phyloP scores from a whole-genome alignment of 2,113 vertebrate species.

The Notarius quadriscutis region DNA sequence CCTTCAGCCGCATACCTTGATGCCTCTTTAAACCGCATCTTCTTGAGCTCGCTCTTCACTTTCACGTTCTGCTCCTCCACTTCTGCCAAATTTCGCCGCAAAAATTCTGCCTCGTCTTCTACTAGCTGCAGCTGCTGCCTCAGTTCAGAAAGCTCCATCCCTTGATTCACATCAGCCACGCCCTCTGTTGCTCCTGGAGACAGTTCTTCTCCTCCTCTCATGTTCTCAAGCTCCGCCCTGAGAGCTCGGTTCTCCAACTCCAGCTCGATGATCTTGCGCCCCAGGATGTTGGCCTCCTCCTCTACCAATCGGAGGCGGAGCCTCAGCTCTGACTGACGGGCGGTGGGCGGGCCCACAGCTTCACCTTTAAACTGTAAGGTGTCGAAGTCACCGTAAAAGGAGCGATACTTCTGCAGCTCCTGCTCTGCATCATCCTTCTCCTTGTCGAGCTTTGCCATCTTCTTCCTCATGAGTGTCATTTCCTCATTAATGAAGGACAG shows the following conservation, averaged over 20 bases:
- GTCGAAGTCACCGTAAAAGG: conserved; percentile 94
- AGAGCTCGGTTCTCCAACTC: conserved; percentile 95
- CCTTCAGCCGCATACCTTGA: conserved; percentile 73
- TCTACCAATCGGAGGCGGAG: conserved; percentile 91
- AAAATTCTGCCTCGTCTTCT: conserved; percentile 93
- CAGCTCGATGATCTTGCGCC: conserved; percentile 93
- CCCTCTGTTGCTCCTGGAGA: conserved; percentile 70
- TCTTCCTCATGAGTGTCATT: conserved; percentile 92
- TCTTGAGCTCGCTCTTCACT: conserved; percentile 88
- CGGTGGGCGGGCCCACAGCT: conserved; percentile 91
- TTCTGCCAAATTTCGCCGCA: conserved; percentile 89
- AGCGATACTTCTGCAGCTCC: conserved; percentile 93
- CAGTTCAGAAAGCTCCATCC: conserved; percentile 87
- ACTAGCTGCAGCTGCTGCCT: conserved; percentile 94
- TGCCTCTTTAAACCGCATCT: conserved; percentile 88
- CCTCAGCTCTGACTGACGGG: conserved; percentile 92
- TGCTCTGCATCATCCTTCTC: conserved; percentile 93
- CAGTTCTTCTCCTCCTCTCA: conserved; percentile 72
- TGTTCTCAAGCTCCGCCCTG: conserved; percentile 91
- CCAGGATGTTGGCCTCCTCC: conserved; percentile 96
- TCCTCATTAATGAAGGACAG: conserved; percentile 95
- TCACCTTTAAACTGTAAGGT: conserved; percentile 93
- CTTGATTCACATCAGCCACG: conserved; percentile 76
- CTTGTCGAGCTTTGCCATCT: conserved; percentile 94
- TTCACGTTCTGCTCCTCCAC: conserved; percentile 93